A percentile compares a stretch with the other conserved stretches of the same genome.
Conservation (phyloP, 2,888 invertebrate genomes). For the Hydrotaea cyrtoneurina region DNA sequence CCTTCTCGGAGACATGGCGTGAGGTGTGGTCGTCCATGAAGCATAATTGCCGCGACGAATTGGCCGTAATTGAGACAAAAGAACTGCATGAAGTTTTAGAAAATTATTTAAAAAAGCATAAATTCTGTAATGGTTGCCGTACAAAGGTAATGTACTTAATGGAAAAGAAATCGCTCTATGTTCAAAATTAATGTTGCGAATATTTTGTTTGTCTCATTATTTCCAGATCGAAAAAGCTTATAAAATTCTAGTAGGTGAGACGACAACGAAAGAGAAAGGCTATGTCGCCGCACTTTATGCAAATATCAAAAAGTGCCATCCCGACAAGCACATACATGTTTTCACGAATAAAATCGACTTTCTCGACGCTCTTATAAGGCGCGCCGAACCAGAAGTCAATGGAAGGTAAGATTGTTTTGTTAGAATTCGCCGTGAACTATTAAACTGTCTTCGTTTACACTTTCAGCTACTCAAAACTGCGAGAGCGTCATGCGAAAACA, state of each 20-base stretch:
- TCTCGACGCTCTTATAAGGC: constrained; percentile 91
- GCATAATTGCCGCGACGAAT: constrained; percentile 89
- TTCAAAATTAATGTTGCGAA: background rate
- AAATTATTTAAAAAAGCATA: constrained; percentile 94
- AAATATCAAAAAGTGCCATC: constrained; percentile 92
- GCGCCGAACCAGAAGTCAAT: constrained; percentile 95
- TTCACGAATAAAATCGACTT: constrained; percentile 91
- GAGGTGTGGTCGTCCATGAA: constrained; percentile 94
- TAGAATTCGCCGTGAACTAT: too few relatives aligned
- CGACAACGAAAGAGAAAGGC: constrained; percentile 92
- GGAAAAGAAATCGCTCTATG: background rate
- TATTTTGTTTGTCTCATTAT: background rate
- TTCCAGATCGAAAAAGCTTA: constrained; percentile 88
- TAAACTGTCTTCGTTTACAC: background rate
- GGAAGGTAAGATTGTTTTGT: constrained; percentile 83
- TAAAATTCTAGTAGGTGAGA: constrained; percentile 92
- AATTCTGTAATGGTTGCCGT: constrained; percentile 96
- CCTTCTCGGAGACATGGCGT: constrained; percentile 88
- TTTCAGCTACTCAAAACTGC: constrained; percentile 83
- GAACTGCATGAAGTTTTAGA: constrained; percentile 92
- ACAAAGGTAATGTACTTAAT: constrained; percentile 86
- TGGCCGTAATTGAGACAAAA: constrained; percentile 92
- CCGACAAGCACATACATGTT: constrained; percentile 93
- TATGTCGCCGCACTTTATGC: constrained; percentile 93
- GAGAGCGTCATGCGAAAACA: constrained; percentile 97